Evolutionary conservation across 2,888 invertebrate species (phyloP), one percentile per base, ranked within the genome.

Genomic region (Incurvaria masculella): DNA sequence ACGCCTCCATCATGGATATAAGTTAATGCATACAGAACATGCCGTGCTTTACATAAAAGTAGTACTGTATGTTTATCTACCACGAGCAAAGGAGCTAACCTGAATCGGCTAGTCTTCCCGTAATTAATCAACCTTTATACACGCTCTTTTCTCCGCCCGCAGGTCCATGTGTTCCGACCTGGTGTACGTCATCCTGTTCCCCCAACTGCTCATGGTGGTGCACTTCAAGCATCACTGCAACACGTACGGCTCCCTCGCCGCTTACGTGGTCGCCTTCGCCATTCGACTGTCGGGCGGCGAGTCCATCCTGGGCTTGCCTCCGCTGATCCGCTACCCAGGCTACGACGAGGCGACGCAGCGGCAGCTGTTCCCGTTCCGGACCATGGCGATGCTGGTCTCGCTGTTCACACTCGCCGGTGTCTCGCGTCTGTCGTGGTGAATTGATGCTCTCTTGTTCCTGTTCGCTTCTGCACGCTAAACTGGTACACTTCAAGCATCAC

Each of bases 91-190:
- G n/a, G n/a, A n/a, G n/a, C n/a, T n/a, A n/a, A n/a, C n/a, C n/a
- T n/a, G n/a, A n/a, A n/a, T n/a, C n/a, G n/a, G n/a, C n/a, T n/a
- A n/a, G n/a, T n/a, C n/a, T n/a, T n/a, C n/a, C n/a, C n/a, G n/a
- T n/a, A n/a, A n/a, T n/a, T n/a, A n/a, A n/a, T n/a, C n/a, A n/a
- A n/a, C n/a, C n/a, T n/a, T n/a, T n/a, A n/a, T n/a, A n/a, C n/a
- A 23, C 23, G 23, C 23, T 23, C 23, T 23, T 5, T 23, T 23
- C 23, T n/a, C n/a, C n/a, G n/a, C n/a, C 50, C 54, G 0, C 69
- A 91, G 91, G 90, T 97, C 95, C 53, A 91, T 99, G 86, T 98
- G 98, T 75, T 97, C 97, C 42, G 99, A 99, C 76, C 81, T 99
- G 66, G 97, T 99, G 56, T 99, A 97, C 82, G 97, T 97, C 57